These are phyloP conservation scores for Carapus acus DNA, from an alignment of 2,797 vertebrate species.

Conservation along the genomic window DNA sequence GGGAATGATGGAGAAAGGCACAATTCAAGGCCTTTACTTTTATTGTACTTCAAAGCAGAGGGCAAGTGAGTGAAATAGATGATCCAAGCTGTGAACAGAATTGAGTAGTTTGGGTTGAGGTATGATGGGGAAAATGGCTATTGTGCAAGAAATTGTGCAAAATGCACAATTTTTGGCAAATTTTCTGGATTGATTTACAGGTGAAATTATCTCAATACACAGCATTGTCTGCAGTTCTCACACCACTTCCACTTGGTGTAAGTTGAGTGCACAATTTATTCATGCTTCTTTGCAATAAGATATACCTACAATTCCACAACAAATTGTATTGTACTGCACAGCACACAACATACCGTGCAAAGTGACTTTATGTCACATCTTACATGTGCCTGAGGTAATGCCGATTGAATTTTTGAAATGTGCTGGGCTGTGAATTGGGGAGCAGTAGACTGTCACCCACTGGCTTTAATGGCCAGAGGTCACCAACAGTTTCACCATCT, in stretches of 20 bases:
- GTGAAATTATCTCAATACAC: no score
- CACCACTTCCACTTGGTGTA: no score
- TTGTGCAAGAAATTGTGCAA: neutral
- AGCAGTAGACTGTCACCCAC: constrained; percentile 40
- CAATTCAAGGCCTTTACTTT: constrained; percentile 8
- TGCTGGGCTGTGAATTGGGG: constrained; percentile 39
- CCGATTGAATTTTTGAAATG: constrained; percentile 60
- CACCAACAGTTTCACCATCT: constrained; percentile 34
- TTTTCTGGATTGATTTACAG: neutral
- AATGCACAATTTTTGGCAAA: neutral
- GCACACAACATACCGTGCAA: constrained; percentile 10
- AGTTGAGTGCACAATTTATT: constrained; percentile 27
- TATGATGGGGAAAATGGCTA: neutral
- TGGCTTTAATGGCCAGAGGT: constrained; percentile 59
- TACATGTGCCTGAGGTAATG: constrained; percentile 55
- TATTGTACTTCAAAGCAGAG: constrained; percentile 26
- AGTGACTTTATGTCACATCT: constrained; percentile 32
- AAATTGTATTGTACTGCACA: no score
- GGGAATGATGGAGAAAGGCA: neutral
- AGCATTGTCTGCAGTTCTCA: no score
- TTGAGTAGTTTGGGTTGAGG: neutral
- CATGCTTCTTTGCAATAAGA: constrained; percentile 27
- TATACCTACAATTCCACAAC: constrained; percentile 26
- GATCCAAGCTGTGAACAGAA: neutral
- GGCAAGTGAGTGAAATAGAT: neutral